Evolutionary conservation across 2,113 vertebrate species (phyloP), one percentile per base, ranked within the genome.

Genomic region (Nycticebus coucang): DNA sequence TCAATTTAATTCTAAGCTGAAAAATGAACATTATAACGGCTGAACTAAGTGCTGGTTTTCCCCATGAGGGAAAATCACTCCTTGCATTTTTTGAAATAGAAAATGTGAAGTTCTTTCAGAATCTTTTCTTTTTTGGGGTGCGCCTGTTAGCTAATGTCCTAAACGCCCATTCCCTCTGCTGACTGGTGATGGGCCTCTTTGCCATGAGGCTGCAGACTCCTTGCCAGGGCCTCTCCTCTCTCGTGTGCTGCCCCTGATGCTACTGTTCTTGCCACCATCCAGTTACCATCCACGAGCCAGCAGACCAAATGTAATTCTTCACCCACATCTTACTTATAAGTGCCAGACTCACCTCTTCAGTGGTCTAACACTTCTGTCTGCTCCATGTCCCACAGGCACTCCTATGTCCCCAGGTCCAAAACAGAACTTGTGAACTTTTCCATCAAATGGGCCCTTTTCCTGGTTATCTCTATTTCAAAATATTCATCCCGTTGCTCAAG

Each of bases 91-190:
- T 64, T 77, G 55, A 87, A 77, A 75, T 33, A 35, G n/a, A 68
- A 91, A 95, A 72, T 68, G 28, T 87, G 30, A 72, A 62, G 30
- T 82, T 53, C 33, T 77, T 94, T 93, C 22, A 19, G 5, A 77
- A 24, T 21, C 17, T 37, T 93, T 89, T 30, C 13, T 85, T 71
- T 15, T 60, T 21, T 37, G 24, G 62, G 26, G 26, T 62, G 74
- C 62, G 81, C 22, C 68, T 93, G 35, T 30, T 87, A 87, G 72
- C 37, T 80, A 11, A 28, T 21, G 81, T 15, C 41, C n/a, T 72
- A 11, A 80, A 9, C 2, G 19, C 6, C 7, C 12, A 37, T 19
- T 85, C 45, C 28, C 24, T 79, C 18, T 28, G 26, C 24, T 7
- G 6, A 18, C 17, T 57, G 30, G 28, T 9, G 18, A 17, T 3